Evolutionary conservation across 1,140 invertebrate genomes (phyloP), one percentile per base, ranked within the genome.

Genomic region (Venustaconcha ellipsiformis): DNA sequence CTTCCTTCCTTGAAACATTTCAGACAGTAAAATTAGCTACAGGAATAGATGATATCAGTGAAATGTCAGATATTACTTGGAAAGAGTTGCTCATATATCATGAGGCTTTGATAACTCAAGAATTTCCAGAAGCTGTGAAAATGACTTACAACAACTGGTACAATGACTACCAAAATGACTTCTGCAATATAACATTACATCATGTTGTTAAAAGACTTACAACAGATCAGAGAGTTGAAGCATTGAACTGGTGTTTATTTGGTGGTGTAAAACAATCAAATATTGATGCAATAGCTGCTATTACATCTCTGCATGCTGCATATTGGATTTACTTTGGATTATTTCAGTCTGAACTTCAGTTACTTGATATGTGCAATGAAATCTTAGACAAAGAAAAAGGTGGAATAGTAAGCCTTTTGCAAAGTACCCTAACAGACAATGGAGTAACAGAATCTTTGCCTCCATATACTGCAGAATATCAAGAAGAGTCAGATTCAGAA

Each of bases 131-230:
- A 23, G 14, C 63, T 8, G 18, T n/a, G 20, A 57, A 59, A 23
- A 66, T 65, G 2, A 26, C 15, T 0, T 62, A 26, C 18, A 18
- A 30, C 37, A 18, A 1, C 37, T 57, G 72, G 48, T 23, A 18
- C 11, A 56, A 30, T 0, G 75, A 77, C 18, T 77, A 77, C 48
- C 56, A 72, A 14, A 30, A 56, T 14, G 75, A 77, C 64, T 77
- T 72, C 37, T 77, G 75, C 59, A 77, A 77, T 63, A 23, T 72
- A 30, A 26, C 60, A 26, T 77, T 69, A 8, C 57, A 67, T 57
- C 26, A 23, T 17, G 56, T 63, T 23, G 23, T 57, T 17, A 64
- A n/a, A 57, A n/a, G 18, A 17, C 37, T 75, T 57, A 58, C 55
- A 30, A 5, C 17, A 26, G 30, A 68, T 17, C 56, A 20, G 14